These are phyloP conservation scores for Norana najaformis DNA, from an alignment of 2,888 invertebrate genomes.

Conservation along the genomic window DNA sequence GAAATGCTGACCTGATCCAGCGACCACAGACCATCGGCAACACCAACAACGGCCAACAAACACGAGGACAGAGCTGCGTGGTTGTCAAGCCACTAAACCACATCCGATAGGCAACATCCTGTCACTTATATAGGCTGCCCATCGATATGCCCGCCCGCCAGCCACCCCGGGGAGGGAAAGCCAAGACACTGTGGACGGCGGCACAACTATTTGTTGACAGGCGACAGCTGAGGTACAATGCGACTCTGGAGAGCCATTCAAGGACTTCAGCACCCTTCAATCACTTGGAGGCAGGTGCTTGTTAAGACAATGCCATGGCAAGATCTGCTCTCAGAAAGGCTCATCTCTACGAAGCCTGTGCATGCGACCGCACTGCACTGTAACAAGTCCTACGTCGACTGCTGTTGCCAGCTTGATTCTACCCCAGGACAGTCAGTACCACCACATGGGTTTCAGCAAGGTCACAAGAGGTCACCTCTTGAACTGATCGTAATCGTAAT, in stretches of 20 bases:
- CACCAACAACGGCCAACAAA: neutral
- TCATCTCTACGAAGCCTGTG: neutral
- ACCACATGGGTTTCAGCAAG: neutral
- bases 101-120: neutral
- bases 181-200: neutral
- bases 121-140: neutral
- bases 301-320: neutral
- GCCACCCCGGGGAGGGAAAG: neutral
- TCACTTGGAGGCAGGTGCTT: neutral
- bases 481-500: too few species aligned
- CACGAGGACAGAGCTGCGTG: neutral
- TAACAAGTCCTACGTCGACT: too few species aligned
- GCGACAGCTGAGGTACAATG: constrained; percentile 3
- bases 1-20: neutral
- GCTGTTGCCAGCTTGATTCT: neutral
- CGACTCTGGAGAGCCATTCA: neutral
- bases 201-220: constrained; percentile 13
- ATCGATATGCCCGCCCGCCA: neutral
- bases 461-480: neutral
- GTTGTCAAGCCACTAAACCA: neutral
- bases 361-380: neutral
- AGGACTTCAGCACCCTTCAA: neutral
- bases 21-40: too few species aligned
- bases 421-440: neutral
- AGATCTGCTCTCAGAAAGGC: neutral